These are phyloP conservation scores for Atrichornis clamosus DNA, from an alignment of 2,113 vertebrate genomes.

Conservation along the genomic window DNA sequence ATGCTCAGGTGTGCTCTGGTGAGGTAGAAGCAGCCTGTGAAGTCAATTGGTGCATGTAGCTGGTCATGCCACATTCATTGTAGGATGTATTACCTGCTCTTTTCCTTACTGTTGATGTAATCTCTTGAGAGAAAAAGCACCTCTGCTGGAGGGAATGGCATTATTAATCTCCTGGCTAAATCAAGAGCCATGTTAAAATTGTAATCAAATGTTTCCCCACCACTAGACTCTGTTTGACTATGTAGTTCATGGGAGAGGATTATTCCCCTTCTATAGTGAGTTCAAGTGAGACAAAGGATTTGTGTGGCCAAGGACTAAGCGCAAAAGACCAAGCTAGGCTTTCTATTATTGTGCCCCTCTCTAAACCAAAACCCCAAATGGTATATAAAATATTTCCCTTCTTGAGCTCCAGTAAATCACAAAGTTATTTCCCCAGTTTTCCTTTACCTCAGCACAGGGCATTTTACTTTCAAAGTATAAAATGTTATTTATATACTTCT, in stretches of 20 bases:
- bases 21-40: not conserved
- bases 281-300: slow-evolving; percentile 58
- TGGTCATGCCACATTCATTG: not conserved
- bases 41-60: not conserved
- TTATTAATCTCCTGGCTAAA: slow-evolving; percentile 14
- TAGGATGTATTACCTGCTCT: slow-evolving; percentile 32
- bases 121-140: not conserved
- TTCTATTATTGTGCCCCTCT: slow-evolving; percentile 32
- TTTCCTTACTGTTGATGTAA: slow-evolving; percentile 43
- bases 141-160: not conserved
- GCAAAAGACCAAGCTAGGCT: slow-evolving; percentile 29
- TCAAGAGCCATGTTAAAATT: not conserved
- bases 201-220: not conserved
- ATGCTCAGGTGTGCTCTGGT: not conserved
- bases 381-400: not conserved
- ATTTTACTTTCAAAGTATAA: not conserved
- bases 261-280: slow-evolving; percentile 42
- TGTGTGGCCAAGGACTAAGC: slow-evolving; percentile 59
- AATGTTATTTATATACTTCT: not conserved
- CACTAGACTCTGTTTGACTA: not conserved
- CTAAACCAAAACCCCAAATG: slow-evolving; percentile 13
- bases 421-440: not conserved
- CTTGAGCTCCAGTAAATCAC: not conserved
- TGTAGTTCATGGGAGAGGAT: slow-evolving; percentile 55
- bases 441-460: not conserved